Base-by-base conservation (phyloP, 1,140 invertebrate species). In the Monomorium pharaonis region DNA sequence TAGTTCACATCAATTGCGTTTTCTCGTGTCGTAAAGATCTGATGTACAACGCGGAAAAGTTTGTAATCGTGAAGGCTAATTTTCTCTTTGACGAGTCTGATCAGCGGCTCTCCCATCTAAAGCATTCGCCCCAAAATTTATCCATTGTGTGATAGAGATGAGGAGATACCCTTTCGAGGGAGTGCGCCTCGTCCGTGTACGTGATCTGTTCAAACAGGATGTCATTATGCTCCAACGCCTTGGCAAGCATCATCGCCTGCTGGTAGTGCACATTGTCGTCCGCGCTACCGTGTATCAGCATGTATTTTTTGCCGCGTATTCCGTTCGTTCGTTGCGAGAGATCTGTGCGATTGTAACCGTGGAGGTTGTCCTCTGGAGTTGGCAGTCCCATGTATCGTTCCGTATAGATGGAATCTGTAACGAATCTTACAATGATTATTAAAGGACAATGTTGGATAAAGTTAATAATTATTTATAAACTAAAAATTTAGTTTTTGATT, bases 221-320 rank as follows among this genome's bases (percentile, higher is more conserved):
- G 86, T 97, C 96, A n/a, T 94, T 93, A 30, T 95, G 91, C 51
- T 96, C 96, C n/a, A 97, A 92, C 30, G 95, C 95, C 90, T 96
- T 96, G 18, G 96, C 95, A 10, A 97, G 92, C 77, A 96, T 95
- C 95, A 97, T 96, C 1, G 96, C 95, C 83, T 97, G 96, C 89
- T 97, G 97, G 93, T 97, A 97, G 91, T 97, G 97, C 3, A 97
- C 97, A 91, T 97, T 97, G 91, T 97, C 97, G 95, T 96, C 95
- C 10, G 94, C 95, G 12, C 96, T 97, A 0, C 96, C 96, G 87
- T 97, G 97, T 77, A 97, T 95, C 58, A 97, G 89, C 90, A 97
- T 95, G 88, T 95, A 97, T 78, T 96, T 96, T 81, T 96, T 96
- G 18, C 91, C 91, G 27, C 95, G 93, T 18, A 97, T 95, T 33